A percentile compares a stretch with the other conserved stretches of the same genome.
phyloP scores from a whole-genome alignment of 2,797 vertebrate genomes.

The Falco columbarius region DNA sequence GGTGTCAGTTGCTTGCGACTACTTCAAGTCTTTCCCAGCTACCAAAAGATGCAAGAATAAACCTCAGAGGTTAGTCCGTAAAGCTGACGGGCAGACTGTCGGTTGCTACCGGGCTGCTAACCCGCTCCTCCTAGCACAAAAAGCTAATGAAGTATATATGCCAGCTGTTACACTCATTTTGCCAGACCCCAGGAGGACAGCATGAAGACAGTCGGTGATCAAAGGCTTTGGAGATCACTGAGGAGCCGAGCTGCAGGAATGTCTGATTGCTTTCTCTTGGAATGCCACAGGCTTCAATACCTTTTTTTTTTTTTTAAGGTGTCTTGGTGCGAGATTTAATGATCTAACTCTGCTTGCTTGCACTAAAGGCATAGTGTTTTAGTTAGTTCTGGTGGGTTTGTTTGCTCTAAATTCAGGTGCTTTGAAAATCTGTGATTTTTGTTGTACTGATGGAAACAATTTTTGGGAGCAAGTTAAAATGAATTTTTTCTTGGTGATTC shows the following conservation, averaged over 20 bases:
- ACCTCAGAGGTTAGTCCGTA: neutral
- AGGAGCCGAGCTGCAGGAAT: slow-evolving; percentile 63
- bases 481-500: neutral
- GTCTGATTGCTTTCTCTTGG: slow-evolving; percentile 69
- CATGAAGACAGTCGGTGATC: slow-evolving; percentile 63
- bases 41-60: neutral
- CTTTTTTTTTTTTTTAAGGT: slow-evolving; percentile 46
- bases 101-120: neutral
- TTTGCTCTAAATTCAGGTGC: neutral
- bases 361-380: neutral
- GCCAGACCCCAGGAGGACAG: slow-evolving; percentile 59
- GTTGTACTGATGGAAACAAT: neutral
- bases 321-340: slow-evolving; percentile 52
- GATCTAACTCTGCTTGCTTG: slow-evolving; percentile 19
- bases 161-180: slow-evolving; percentile 71
- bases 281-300: slow-evolving; percentile 45
- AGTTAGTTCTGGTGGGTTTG: neutral
- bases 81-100: neutral
- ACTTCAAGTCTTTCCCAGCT: neutral
- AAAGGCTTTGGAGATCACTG: slow-evolving; percentile 63
- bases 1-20: accelerated
- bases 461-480: neutral
- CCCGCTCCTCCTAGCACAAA: neutral
- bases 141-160: slow-evolving; percentile 49
- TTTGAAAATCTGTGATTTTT: neutral